Evolutionary conservation across 2,113 vertebrate genomes (phyloP).

Genomic region (Paradoxurus hermaphroditus): DNA sequence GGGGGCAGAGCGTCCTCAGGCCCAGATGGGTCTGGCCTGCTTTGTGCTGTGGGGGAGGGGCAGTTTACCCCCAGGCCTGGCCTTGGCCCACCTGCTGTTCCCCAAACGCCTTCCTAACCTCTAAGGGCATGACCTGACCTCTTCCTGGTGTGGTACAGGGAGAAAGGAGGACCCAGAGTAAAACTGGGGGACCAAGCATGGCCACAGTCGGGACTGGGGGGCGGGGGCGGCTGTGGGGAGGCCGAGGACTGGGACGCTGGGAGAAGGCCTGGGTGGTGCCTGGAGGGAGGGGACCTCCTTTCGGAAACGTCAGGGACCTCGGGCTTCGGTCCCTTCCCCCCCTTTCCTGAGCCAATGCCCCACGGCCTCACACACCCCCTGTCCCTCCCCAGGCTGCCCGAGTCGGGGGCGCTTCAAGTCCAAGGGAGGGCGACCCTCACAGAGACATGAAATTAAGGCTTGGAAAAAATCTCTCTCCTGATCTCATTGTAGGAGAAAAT

Average conservation of each 20-base stretch:
- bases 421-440: neutral
- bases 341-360: neutral
- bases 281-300: neutral
- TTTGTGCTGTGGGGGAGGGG: constrained; percentile 80
- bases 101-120: neutral
- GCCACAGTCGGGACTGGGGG: neutral
- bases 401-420: neutral
- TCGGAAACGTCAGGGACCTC: neutral
- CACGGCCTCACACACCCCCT: neutral
- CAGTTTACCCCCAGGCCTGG: constrained; percentile 83
- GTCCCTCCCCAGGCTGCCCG: neutral
- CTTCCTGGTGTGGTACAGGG: neutral
- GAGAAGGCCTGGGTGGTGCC: neutral
- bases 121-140: neutral
- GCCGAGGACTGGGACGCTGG: neutral
- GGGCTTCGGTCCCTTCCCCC: neutral
- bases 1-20: constrained; percentile 38
- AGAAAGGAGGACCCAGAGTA: neutral
- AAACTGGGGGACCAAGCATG: neutral
- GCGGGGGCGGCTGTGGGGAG: too few relatives aligned
- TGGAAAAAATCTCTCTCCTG: neutral
- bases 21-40: constrained; percentile 81
- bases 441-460: constrained; percentile 14
- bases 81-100: constrained; percentile 34
- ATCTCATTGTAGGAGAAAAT: neutral